These are phyloP conservation scores for Carcina quercana DNA, from an alignment of 2,888 invertebrate species.

Conservation along the genomic window DNA sequence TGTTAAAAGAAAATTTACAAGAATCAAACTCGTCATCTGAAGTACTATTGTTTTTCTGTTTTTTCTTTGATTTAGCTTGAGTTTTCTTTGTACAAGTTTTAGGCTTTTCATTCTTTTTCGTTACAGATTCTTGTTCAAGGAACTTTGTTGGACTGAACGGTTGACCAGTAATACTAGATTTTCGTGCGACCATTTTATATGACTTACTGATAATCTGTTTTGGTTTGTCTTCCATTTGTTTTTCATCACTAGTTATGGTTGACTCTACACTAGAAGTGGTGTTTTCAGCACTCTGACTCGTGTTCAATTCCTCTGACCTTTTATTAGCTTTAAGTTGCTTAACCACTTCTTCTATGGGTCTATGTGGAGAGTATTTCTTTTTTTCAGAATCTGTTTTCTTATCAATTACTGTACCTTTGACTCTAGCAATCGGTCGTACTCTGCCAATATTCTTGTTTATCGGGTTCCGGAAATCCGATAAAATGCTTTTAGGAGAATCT, in stretches of 20 bases:
- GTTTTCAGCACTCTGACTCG: conserved; percentile 23
- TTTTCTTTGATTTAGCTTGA: conserved; percentile 39
- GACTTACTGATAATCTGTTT: conserved; percentile 64
- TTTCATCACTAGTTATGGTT: conserved; percentile 24
- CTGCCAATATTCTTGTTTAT: conserved; percentile 55
- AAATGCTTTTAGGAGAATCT: conserved; percentile 63
- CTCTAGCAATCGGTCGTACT: conserved; percentile 66
- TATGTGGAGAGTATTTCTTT: conserved; percentile 62
- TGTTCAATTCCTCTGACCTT: conserved; percentile 47
- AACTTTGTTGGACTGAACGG: conserved; percentile 64
- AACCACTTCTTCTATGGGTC: conserved; percentile 66
- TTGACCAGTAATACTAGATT: conserved; percentile 67
- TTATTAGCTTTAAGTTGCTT: conserved; percentile 63
- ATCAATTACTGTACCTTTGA: conserved; percentile 65
- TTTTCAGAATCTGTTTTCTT: conserved; percentile 59
- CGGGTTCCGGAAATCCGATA: conserved; percentile 59
- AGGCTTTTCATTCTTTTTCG: conserved; percentile 32
- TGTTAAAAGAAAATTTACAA: conserved; percentile 58
- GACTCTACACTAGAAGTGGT: conserved; percentile 25
- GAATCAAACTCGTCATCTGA: conserved; percentile 61
- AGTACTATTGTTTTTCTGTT: conserved; percentile 37
- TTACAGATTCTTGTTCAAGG: conserved; percentile 41
- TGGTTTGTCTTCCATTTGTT: conserved; percentile 44
- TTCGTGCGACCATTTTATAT: conserved; percentile 69
- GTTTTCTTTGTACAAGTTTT: conserved; percentile 34